Base-by-base conservation (phyloP, 2,888 invertebrate genomes). In the Arge pagana region DNA sequence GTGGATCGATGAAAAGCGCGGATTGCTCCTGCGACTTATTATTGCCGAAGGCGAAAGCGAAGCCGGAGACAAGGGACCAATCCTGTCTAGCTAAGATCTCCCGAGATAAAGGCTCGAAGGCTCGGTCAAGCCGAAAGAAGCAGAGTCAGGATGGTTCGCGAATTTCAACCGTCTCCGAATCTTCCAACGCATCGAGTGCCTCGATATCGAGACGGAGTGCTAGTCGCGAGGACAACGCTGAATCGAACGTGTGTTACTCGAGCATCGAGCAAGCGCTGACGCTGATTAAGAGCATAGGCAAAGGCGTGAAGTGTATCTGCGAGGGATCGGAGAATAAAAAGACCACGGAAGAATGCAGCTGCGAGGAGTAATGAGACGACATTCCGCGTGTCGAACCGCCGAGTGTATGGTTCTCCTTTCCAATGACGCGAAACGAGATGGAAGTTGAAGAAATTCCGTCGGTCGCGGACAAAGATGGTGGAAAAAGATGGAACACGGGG, bases 31-130 rank as follows among this genome's bases (percentile, higher is more conserved):
- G n/a, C 8, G 45, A 45, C 6, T 23, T 33, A 10, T 21, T 24
- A 15, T 15, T 21, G 4, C n/a, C 45, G 8, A 33, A 23, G 4
- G 15, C 45, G 4, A 43, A 50, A 16, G 24, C 33, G 11, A 54
- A 37, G 39, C 57, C 54, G 2, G 61, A 58, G 21, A 65, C 52
- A 6, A 59, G 52, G 7, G 66, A 70, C 26, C 61, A 64, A 24
- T 35, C 56, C 4, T 61, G 60, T 11, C 58, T 62, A 48, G 67
- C 58, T 1, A 64, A 59, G 45, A 63, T 66, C 28, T 49, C 65
- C 1, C 62, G 36, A 3, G 48, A 48, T 43, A 58, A 58, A 18
- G n/a, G 8, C 24, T 13, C 10, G 23, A 45, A 24, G 24, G 16
- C 23, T 13, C 33, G 35, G 35, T 19, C 45, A 15, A 31, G 23